phyloP scores from a whole-genome alignment of 2,888 invertebrate genomes.

The Scaptomyza caliginosa region DNA sequence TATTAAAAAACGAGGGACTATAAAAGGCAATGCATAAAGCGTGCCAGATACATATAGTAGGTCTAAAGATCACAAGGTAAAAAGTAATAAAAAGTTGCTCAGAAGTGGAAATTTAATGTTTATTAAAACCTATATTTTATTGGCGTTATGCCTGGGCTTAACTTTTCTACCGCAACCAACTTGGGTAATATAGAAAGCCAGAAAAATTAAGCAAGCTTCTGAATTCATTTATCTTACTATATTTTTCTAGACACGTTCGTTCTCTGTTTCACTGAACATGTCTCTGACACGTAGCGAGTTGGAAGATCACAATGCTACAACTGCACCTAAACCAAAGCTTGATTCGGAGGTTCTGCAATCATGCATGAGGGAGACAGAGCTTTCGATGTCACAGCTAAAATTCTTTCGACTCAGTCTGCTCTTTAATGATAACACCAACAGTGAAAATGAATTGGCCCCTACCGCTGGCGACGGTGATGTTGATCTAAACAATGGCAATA shows the following conservation, averaged over 20 bases:
- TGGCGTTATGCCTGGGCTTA: constrained; percentile 42
- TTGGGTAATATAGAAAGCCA: constrained; percentile 51
- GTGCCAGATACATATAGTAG: constrained; percentile 9
- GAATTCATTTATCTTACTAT: not conserved
- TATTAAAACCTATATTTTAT: constrained; percentile 14
- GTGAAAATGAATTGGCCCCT: constrained; percentile 26
- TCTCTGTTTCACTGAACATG: constrained; percentile 71
- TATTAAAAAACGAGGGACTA: constrained; percentile 7
- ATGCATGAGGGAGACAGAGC: constrained; percentile 76
- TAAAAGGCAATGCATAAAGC: constrained; percentile 34
- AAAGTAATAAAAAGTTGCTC: not conserved
- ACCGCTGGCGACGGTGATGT: constrained; percentile 23
- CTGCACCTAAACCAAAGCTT: constrained; percentile 12
- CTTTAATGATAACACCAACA: constrained; percentile 48
- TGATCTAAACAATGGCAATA: constrained; percentile 36
- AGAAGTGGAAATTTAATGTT: constrained; percentile 37
- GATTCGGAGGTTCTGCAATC: constrained; percentile 65
- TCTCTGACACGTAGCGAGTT: constrained; percentile 64
- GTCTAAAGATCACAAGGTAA: not conserved
- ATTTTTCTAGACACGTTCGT: constrained; percentile 53
- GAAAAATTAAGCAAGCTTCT: not conserved
- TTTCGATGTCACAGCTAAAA: constrained; percentile 77
- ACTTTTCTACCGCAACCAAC: constrained; percentile 29
- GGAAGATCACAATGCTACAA: constrained; percentile 37
- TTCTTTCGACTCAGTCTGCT: constrained; percentile 65